Base-by-base conservation (phyloP, 2,113 vertebrate genomes). In the Brachirus orientalis region DNA sequence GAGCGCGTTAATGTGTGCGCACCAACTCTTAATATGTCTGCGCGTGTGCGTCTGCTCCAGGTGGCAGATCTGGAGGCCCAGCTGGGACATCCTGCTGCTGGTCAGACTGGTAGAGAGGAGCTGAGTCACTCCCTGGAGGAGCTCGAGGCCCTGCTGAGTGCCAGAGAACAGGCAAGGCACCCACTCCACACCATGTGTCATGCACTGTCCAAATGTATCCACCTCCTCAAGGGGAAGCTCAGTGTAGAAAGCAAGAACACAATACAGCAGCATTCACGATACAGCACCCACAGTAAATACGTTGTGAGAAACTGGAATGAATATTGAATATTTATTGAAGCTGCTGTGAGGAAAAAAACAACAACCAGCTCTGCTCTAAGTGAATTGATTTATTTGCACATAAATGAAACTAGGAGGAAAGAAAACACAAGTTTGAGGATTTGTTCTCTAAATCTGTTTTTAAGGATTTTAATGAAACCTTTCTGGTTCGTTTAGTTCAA, bases 1-100 rank as follows among this genome's bases (percentile, higher is more conserved):
- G 4, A 17, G 10, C 20, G 7, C 19, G 53, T 55, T 9, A 18
- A 8, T 50, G 13, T 59, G 33, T 28, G 3, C 28, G 28, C 28
- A 28, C 6, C 6, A 28, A 28, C 28, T 28, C 28, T 28, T 28
- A 4, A 28, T 28, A 11, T 48, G 14, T 13, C 12, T 59, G 16
- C 54, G 45, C 63, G 41, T 20, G 38, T 58, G 0, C 43, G 12
- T 81, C 67, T 75, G 48, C 73, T 75, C 1, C 69, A 99, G 97
- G 96, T 98, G 64, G 90, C 95, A 0, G 96, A 98, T 57, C 90
- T 99, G 77, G 96, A 98, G 84, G 84, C 93, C 0, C 95, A 96
- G 86, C 92, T 92, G 0, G 77, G 88, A 0, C 76, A 73, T 0
- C 91, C 95, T 36, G 80, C 87, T 40, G 69, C 91, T 12, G 65